Evolutionary conservation across 2,113 vertebrate genomes (phyloP).

Genomic region (Gambusia affinis): DNA sequence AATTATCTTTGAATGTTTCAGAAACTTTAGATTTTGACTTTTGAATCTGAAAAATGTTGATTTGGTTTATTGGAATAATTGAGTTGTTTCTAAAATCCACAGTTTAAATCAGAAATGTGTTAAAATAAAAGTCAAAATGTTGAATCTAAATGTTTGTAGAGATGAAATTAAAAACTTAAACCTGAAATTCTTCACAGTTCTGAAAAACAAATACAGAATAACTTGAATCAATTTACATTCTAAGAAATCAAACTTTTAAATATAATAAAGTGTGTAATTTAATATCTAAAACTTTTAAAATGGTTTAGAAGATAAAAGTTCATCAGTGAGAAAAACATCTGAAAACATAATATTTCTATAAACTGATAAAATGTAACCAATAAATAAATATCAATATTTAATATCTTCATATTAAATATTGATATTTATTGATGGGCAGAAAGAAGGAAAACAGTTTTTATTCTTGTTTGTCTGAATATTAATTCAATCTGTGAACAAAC

Average conservation of each 20-base stretch:
- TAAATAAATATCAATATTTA: not conserved
- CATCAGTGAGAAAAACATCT: not conserved
- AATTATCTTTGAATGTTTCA: not conserved
- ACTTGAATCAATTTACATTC: not conserved
- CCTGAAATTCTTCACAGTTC: not conserved
- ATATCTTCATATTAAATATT: too few species aligned
- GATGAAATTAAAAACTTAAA: not conserved
- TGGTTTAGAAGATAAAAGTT: not conserved
- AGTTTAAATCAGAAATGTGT: not conserved
- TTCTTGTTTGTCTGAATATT: not conserved
- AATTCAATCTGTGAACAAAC: not conserved
- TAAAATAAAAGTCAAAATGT: not conserved
- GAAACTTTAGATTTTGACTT: too few species aligned
- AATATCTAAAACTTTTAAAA: not conserved
- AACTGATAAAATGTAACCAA: too few species aligned
- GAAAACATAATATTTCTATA: not conserved
- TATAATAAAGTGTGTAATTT: not conserved
- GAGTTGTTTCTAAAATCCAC: not conserved
- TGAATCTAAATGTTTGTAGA: not conserved
- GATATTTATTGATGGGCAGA: too few species aligned
- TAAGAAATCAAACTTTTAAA: not conserved
- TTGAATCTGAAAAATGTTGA: too few species aligned
- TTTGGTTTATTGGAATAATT: too few species aligned
- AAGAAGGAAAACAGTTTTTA: not conserved
- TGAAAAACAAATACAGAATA: not conserved